Percentiles rank a stretch among this genome's conserved stretches.
Conservation (phyloP, 2,888 invertebrate species). For the Acanthococcus lagerstroemiae region DNA sequence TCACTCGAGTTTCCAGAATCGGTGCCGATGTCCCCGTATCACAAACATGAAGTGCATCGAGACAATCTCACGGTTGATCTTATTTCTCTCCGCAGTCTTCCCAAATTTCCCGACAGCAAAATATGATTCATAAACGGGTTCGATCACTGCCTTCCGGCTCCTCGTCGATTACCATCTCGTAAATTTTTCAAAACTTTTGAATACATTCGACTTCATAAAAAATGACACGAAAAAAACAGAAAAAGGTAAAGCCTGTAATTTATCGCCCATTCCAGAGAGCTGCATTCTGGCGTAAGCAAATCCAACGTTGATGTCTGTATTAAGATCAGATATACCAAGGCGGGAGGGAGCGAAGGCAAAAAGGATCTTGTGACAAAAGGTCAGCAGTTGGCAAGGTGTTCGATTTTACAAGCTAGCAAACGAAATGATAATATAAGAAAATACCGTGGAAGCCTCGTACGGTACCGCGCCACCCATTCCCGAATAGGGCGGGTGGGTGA, state of each 20-base stretch:
- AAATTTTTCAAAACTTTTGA: not conserved
- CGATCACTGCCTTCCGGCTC: too few species aligned
- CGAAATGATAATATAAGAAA: not conserved
- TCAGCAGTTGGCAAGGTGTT: constrained; percentile 12
- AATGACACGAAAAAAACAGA: not conserved
- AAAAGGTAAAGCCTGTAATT: not conserved
- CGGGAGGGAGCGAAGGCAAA: not conserved
- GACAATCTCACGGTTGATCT: too few species aligned
- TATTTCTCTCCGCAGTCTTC: too few species aligned
- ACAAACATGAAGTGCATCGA: too few species aligned
- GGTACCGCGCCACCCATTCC: not conserved
- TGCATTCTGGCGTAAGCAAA: not conserved
- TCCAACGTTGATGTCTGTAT: constrained; percentile 12
- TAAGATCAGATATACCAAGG: not conserved
- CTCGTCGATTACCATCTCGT: not conserved
- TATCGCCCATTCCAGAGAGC: not conserved
- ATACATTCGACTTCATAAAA: not conserved
- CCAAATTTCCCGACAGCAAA: too few species aligned
- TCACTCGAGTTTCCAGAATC: too few species aligned
- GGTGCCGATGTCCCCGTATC: too few species aligned
- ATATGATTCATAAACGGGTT: too few species aligned
- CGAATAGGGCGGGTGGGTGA: not conserved
- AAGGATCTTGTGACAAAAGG: not conserved
- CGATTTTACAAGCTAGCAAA: constrained; percentile 1
- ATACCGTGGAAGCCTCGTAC: not conserved